phyloP scores from a whole-genome alignment of 2,888 invertebrate species.

The Mimas tiliae region DNA sequence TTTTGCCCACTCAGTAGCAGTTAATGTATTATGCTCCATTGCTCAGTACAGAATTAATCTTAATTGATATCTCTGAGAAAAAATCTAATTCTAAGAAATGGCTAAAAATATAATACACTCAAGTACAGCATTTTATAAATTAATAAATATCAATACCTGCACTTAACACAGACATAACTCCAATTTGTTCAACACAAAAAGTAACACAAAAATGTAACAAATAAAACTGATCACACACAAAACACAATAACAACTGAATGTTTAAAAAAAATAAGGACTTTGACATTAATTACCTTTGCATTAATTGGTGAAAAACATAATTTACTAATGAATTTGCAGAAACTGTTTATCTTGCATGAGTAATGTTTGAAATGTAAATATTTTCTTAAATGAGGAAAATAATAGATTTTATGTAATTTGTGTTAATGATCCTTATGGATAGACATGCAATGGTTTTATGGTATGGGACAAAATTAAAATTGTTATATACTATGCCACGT shows the following conservation, averaged over 20 bases:
- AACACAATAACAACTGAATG: conserved; percentile 28
- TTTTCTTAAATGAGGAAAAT: conserved; percentile 22
- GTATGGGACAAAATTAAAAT: no score
- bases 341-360: conserved; percentile 51
- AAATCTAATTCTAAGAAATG: no score
- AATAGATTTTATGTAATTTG: conserved; percentile 11
- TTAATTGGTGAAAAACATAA: conserved; percentile 31
- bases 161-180: background rate
- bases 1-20: no score
- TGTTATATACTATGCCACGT: no score
- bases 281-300: conserved; percentile 25
- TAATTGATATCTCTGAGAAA: no score
- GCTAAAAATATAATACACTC: no score
- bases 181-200: background rate
- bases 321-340: conserved; percentile 50
- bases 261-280: conserved; percentile 28
- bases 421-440: conserved; percentile 6
- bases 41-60: no score
- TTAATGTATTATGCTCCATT: no score
- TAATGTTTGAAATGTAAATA: conserved; percentile 40
- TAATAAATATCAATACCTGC: background rate
- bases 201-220: background rate
- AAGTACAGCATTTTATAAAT: no score
- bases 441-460: background rate
- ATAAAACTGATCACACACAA: conserved; percentile 21